These are phyloP conservation scores for Thecocarcelia acutangulata DNA, from an alignment of 2,888 invertebrate genomes.

Conservation along the genomic window DNA sequence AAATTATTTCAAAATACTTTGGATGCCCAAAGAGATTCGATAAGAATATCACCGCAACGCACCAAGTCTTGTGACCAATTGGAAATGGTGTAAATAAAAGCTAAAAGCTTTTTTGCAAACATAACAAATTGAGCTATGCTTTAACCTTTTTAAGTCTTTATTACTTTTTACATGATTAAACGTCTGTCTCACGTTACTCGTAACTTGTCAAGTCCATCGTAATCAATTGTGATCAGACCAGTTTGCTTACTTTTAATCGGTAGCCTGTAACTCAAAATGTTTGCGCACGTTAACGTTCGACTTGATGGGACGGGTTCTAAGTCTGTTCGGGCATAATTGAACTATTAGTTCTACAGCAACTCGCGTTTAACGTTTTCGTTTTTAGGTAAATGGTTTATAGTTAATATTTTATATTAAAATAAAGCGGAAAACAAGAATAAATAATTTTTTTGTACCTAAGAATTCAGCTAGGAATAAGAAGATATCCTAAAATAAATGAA, in stretches of 20 bases:
- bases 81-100: slow-evolving; percentile 73
- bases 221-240: too few relatives aligned
- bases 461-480: slow-evolving; percentile 46
- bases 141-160: too few relatives aligned
- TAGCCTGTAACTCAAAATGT: too few relatives aligned
- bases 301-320: too few relatives aligned
- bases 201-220: too few relatives aligned
- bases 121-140: too few relatives aligned
- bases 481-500: background rate
- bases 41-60: slow-evolving; percentile 70
- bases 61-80: slow-evolving; percentile 78
- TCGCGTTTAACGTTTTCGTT: slow-evolving; percentile 11
- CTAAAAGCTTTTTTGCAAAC: background rate
- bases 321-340: too few relatives aligned
- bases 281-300: too few relatives aligned
- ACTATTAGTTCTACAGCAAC: background rate
- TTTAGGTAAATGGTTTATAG: slow-evolving; percentile 62
- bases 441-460: slow-evolving; percentile 55
- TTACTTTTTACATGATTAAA: too few relatives aligned
- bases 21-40: slow-evolving; percentile 70
- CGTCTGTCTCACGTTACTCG: too few relatives aligned
- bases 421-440: slow-evolving; percentile 51
- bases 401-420: slow-evolving; percentile 41
- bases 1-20: slow-evolving; percentile 75
- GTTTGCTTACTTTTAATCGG: too few relatives aligned